phyloP scores from a whole-genome alignment of 2,888 invertebrate genomes.

The Oxystoma pomonae region DNA sequence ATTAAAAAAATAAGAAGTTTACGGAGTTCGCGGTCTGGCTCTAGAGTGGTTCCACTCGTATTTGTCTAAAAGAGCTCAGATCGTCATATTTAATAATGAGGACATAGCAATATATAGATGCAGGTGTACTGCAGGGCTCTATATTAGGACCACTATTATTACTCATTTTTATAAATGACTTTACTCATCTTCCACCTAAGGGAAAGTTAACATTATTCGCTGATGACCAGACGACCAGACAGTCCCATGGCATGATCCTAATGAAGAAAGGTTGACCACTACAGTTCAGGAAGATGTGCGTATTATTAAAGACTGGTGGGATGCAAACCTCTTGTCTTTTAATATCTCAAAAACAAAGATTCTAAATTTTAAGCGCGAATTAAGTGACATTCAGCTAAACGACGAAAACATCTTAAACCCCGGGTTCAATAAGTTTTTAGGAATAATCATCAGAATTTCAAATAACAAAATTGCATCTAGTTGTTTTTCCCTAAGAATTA shows the following conservation, averaged over 20 bases:
- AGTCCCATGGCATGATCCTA: not conserved
- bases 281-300: not conserved
- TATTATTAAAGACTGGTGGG: not conserved
- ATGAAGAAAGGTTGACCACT: not conserved
- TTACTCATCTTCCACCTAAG: not conserved
- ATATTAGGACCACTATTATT: not conserved
- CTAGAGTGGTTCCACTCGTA: too few species aligned
- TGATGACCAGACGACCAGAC: not conserved
- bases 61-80: too few species aligned
- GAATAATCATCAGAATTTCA: not conserved
- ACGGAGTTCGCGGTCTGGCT: too few species aligned
- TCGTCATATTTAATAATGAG: too few species aligned
- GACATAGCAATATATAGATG: too few species aligned
- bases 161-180: not conserved
- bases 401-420: not conserved
- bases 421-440: not conserved
- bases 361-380: not conserved
- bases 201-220: not conserved
- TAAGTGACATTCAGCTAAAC: not conserved
- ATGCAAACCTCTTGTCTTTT: too few species aligned
- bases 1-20: too few species aligned
- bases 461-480: not conserved
- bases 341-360: not conserved
- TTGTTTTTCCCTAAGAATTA: not conserved
- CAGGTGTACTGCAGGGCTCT: not conserved